Evolutionary conservation across 2,888 invertebrate species (phyloP), one percentile per base, ranked within the genome.

Genomic region (Heliconius cydno): DNA sequence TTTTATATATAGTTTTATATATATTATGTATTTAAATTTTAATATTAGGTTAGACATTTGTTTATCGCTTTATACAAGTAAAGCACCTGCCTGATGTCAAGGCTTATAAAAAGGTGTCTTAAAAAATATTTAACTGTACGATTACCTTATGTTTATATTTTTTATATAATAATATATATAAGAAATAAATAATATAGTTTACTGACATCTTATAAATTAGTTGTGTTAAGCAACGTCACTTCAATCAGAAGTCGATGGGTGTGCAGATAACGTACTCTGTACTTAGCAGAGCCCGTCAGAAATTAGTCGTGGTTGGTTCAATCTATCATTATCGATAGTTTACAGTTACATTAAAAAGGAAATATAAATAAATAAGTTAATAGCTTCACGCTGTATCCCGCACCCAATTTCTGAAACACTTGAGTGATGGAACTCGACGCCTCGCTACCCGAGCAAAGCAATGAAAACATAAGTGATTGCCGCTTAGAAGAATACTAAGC

Each of bases 1-100:
- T 12, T 12, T 22, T 52, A 19, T 9, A 52, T 52, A 3, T 22
- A 52, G 7, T 52, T 22, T 7, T 52, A 22, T 52, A 52, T 9
- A 52, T 0, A 22, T n/a, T 60, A 60, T n/a, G 1, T n/a, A 60
- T 60, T 57, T 9, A 57, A 60, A 60, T 60, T 4, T 60, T 12
- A 60, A n/a, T 46, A 19, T n/a, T n/a, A 30, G 25, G 13, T 41
- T 52, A 46, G 10, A 46, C 46, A 41, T 70, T 70, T 46, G 41
- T 41, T 41, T 70, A 71, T 71, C 28, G 71, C 10, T 19, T 46
- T 25, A 70, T 19, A 52, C 9, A 9, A 71, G 46, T 46, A 71
- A 46, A 71, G 52, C 71, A 71, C 28, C 52, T 71, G 71, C 7
- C 22, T 6, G 10, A 71, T 30, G 71, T 71, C 71, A 71, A 71